phyloP scores from a whole-genome alignment of 2,113 vertebrate genomes.

The Corythoichthys intestinalis region DNA sequence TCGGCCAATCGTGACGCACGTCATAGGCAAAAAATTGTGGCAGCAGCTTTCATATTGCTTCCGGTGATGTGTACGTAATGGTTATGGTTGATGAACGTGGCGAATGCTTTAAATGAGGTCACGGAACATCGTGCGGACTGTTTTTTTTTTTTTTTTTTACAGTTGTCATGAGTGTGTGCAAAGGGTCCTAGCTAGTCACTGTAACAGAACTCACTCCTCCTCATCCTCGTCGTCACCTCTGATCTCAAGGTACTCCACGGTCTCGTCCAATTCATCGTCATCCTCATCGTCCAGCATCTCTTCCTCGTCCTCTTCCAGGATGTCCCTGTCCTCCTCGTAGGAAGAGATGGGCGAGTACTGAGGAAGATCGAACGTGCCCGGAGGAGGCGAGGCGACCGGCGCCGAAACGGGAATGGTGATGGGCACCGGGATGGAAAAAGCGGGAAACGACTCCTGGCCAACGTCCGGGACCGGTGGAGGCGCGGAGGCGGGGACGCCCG shows the following conservation, averaged over 20 bases:
- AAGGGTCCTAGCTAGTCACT: background rate
- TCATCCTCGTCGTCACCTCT: slow-evolving; percentile 40
- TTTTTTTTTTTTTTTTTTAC: background rate
- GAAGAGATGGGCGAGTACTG: slow-evolving; percentile 74
- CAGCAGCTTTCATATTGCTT: background rate
- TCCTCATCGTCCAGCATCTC: slow-evolving; percentile 22
- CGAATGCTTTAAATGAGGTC: background rate
- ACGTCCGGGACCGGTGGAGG: background rate
- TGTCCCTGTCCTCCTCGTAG: slow-evolving; percentile 60
- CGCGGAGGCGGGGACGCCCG: background rate
- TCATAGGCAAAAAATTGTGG: background rate
- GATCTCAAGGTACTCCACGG: slow-evolving; percentile 52
- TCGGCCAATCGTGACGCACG: background rate
- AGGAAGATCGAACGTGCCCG: slow-evolving; percentile 42
- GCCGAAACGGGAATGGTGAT: slow-evolving; percentile 47
- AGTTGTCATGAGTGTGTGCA: background rate
- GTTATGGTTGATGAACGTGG: background rate
- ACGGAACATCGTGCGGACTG: background rate
- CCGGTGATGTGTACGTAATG: background rate
- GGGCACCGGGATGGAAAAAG: slow-evolving; percentile 52
- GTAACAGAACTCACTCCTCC: background rate
- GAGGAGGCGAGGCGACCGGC: slow-evolving; percentile 11
- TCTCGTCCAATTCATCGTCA: slow-evolving; percentile 21
- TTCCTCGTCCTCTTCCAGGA: slow-evolving; percentile 50
- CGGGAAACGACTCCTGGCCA: slow-evolving; percentile 25